Conservation (phyloP, 92 coral and sea anemone species). For the Parazoanthus swiftii region DNA sequence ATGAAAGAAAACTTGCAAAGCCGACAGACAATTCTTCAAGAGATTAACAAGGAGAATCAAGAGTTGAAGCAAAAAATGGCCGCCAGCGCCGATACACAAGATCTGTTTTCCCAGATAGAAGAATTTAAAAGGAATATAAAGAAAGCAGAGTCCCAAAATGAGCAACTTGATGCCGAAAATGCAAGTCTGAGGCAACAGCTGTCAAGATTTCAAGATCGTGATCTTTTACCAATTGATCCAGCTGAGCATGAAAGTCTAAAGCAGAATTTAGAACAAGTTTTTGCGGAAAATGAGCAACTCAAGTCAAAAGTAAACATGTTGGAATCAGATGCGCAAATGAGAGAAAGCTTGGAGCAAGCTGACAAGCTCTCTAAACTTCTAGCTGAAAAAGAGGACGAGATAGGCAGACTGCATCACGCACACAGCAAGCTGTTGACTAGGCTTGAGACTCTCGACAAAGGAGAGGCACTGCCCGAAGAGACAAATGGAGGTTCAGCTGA, state of each 20-base stretch:
- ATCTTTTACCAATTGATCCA: conserved; percentile 2
- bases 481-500: conserved; percentile 64
- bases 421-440: conserved; percentile 71
- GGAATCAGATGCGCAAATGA: conserved; percentile 52
- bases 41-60: conserved; percentile 87
- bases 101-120: conserved; percentile 54
- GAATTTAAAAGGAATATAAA: conserved; percentile 69
- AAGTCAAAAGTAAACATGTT: conserved; percentile 37
- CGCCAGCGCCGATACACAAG: conserved; percentile 50
- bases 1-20: conserved; percentile 72
- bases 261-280: conserved; percentile 53
- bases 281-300: conserved; percentile 62
- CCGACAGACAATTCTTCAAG: conserved; percentile 76
- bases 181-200: conserved; percentile 57
- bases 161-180: conserved; percentile 71
- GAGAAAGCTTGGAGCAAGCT: conserved; percentile 69
- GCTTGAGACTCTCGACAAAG: conserved; percentile 72
- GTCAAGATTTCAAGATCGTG: conserved; percentile 25
- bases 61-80: conserved; percentile 71
- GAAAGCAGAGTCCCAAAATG: conserved; percentile 63
- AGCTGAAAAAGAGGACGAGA: conserved; percentile 80
- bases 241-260: conserved; percentile 33
- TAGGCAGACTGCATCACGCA: conserved; percentile 64
- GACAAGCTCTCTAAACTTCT: conserved; percentile 76
- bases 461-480: conserved; percentile 73